A percentile compares a stretch with the other conserved stretches of the same genome.
phyloP scores from a whole-genome alignment of 2,888 invertebrate species.

The Ptilodon capucinus region DNA sequence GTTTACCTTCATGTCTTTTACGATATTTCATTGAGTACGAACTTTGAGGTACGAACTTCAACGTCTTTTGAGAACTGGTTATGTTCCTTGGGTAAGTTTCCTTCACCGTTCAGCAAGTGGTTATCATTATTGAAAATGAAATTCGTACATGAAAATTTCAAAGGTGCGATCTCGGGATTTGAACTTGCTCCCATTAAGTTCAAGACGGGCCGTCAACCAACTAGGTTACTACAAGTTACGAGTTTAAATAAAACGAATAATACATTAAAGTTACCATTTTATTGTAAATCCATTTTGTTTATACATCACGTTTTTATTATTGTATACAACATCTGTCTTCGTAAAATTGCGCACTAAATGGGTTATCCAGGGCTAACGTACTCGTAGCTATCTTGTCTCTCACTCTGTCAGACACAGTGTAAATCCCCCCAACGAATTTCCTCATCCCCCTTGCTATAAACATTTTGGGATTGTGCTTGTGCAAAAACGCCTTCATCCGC shows the following conservation, averaged over 20 bases:
- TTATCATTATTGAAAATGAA: no score
- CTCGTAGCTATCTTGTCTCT: constrained; percentile 63
- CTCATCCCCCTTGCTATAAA: constrained; percentile 45
- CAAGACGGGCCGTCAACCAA: no score
- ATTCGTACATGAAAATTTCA: no score
- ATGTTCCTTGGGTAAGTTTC: no score
- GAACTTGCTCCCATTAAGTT: no score
- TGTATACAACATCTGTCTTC: constrained; percentile 61
- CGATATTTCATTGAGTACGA: no score
- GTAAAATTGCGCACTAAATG: constrained; percentile 63
- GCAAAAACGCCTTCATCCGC: constrained; percentile 57
- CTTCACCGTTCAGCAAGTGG: no score
- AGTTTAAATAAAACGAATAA: neutral
- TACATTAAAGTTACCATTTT: neutral
- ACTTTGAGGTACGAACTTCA: no score
- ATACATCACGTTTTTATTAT: constrained; percentile 20
- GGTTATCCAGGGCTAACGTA: constrained; percentile 57
- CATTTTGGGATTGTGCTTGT: constrained; percentile 51
- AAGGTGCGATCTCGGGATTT: no score
- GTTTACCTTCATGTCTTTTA: no score
- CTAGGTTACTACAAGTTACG: no score
- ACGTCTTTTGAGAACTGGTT: no score
- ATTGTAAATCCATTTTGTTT: constrained; percentile 8
- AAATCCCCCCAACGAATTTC: constrained; percentile 55
- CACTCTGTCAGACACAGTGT: constrained; percentile 59